Evolutionary conservation across 2,797 vertebrate genomes (phyloP), one percentile per base, ranked within the genome.

Genomic region (Sorex maritimensis): DNA sequence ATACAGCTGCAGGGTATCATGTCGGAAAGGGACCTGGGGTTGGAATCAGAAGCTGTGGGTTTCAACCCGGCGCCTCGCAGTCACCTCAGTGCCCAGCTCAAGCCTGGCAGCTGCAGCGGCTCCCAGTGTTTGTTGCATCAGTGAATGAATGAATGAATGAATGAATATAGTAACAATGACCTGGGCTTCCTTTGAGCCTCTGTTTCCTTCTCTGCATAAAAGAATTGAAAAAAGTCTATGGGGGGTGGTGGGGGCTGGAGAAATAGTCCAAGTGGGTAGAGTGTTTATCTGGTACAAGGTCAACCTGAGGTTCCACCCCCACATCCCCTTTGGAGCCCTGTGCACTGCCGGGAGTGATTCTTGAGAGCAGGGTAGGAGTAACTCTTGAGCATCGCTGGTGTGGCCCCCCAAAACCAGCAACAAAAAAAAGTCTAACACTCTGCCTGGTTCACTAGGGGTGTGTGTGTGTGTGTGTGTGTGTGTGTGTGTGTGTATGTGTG

Each of bases 181-280:
- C 30, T 34, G 67, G 68, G 61, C 46, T 14, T 11, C 58, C 38
- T 88, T 46, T 55, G 69, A 49, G 19, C 69, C 65, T 81, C 55
- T 34, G 69, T 87, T 92, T 94, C 30, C n/a, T 93, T 9, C 65
- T 83, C 41, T 77, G 28, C 86, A n/a, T 88, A 79, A 83, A 55
- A 67, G 14, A 11, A 10, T 41, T 58, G 19, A 58, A 58, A 21
- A 58, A 58, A 58, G 19, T 58, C 13, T 58, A 58, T 14, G 41
- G 41, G 41, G 41, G 34, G 34, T 34, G 34, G 34, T 34, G 34
- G 34, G 34, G 41, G 41, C 41, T 44, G 41, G 41, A 44, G 41
- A 44, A 44, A 5, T 44, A 44, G 41, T 44, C 41, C 41, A 44
- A 44, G 41, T 44, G 7, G 41, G 41, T 44, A 44, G 41, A 7